Conservation (phyloP, 2,888 invertebrate genomes). For the Chloroclysta siterata region DNA sequence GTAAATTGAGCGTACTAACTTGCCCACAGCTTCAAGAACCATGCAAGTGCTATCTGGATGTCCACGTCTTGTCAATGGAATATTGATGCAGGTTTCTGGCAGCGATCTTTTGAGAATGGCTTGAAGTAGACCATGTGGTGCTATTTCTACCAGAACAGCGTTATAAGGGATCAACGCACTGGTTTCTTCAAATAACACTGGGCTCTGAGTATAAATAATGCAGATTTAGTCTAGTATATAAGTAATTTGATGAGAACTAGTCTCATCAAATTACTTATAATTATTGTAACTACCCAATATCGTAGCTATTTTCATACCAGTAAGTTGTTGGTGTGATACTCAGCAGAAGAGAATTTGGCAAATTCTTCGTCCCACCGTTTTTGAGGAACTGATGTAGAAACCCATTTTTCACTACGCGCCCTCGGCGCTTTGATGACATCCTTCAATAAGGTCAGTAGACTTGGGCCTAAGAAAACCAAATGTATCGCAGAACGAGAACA, state of each 20-base stretch:
- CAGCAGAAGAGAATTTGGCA: constrained; percentile 87
- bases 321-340: constrained; percentile 93
- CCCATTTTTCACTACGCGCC: constrained; percentile 88
- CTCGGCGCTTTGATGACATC: constrained; percentile 86
- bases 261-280: neutral
- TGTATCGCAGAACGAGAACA: neutral
- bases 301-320: constrained; percentile 67
- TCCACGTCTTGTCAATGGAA: constrained; percentile 89
- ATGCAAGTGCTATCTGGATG: constrained; percentile 84
- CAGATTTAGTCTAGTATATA: neutral
- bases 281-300: neutral
- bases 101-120: constrained; percentile 87
- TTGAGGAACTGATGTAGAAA: constrained; percentile 90
- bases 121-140: constrained; percentile 93
- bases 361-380: constrained; percentile 81
- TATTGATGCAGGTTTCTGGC: constrained; percentile 84
- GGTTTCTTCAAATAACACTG: constrained; percentile 91
- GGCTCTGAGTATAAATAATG: constrained; percentile 54
- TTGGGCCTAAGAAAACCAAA: constrained; percentile 59
- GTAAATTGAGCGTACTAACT: constrained; percentile 44
- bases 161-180: constrained; percentile 89
- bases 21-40: constrained; percentile 83
- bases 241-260: no score
- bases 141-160: constrained; percentile 92
- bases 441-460: constrained; percentile 83